phyloP scores from a whole-genome alignment of 2,113 vertebrate species.

The Eptatretus burgeri region DNA sequence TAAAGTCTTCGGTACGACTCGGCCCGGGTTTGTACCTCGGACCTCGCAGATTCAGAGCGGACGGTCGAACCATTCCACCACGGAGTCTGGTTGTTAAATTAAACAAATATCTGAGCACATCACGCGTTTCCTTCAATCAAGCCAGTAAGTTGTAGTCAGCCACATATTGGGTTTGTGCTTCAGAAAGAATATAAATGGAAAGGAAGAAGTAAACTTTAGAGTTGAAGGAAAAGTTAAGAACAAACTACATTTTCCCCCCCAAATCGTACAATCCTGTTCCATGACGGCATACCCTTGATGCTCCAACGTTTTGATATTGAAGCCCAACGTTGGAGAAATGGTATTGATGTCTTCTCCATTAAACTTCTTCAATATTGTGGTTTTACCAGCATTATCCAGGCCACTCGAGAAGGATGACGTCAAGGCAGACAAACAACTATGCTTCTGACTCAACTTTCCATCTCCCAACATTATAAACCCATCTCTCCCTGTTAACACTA shows the following conservation, averaged over 20 bases:
- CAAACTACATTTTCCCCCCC: too few species aligned
- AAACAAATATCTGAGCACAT: background rate
- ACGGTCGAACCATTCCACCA: too few species aligned
- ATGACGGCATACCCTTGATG: constrained; percentile 28
- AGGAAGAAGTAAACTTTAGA: background rate
- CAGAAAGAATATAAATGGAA: background rate
- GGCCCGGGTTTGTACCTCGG: too few species aligned
- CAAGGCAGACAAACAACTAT: too few species aligned
- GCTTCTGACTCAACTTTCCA: too few species aligned
- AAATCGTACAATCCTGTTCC: background rate
- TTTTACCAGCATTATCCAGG: constrained; percentile 61
- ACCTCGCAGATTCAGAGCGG: too few species aligned
- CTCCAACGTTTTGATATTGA: constrained; percentile 67
- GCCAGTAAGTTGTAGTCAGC: background rate
- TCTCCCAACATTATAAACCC: too few species aligned
- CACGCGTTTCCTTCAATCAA: background rate
- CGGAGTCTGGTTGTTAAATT: too few species aligned
- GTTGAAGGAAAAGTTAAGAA: background rate
- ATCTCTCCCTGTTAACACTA: too few species aligned
- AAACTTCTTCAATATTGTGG: constrained; percentile 61
- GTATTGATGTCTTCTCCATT: constrained; percentile 60
- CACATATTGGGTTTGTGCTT: background rate
- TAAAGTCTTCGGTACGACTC: too few species aligned
- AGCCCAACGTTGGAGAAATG: constrained; percentile 54
- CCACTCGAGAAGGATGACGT: constrained; percentile 18